These are phyloP conservation scores for Andrena flavipes DNA, from an alignment of 2,888 invertebrate species.

Conservation along the genomic window DNA sequence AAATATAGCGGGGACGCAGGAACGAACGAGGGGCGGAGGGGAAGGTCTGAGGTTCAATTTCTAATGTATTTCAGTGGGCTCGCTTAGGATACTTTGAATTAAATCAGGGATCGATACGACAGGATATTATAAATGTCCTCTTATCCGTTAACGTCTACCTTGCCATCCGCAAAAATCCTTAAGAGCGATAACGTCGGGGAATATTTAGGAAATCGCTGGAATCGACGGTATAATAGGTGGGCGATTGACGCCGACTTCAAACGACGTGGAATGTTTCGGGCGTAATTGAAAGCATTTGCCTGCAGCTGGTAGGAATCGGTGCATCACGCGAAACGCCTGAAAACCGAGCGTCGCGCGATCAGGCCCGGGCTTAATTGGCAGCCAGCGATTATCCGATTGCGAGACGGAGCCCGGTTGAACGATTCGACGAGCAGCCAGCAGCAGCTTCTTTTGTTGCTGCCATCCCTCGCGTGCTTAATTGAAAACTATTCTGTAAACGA, in stretches of 20 bases:
- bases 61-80: neutral
- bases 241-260: neutral
- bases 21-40: neutral
- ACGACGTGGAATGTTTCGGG: too few species aligned
- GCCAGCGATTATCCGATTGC: constrained; percentile 52
- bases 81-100: too few species aligned
- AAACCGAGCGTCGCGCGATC: constrained; percentile 38
- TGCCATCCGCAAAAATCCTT: too few species aligned
- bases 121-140: too few species aligned
- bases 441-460: constrained; percentile 42
- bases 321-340: constrained; percentile 10
- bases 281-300: too few species aligned
- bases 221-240: neutral
- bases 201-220: too few species aligned
- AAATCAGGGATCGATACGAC: too few species aligned
- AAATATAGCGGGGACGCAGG: neutral
- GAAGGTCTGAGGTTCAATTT: neutral
- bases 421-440: constrained; percentile 28
- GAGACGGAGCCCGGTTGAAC: constrained; percentile 27
- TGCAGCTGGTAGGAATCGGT: too few species aligned
- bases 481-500: constrained; percentile 49
- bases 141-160: too few species aligned
- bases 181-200: too few species aligned
- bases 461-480: constrained; percentile 44
- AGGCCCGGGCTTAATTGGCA: constrained; percentile 42